Evolutionary conservation across 2,888 invertebrate species (phyloP).

Genomic region (Drosophila vallismaia): DNA sequence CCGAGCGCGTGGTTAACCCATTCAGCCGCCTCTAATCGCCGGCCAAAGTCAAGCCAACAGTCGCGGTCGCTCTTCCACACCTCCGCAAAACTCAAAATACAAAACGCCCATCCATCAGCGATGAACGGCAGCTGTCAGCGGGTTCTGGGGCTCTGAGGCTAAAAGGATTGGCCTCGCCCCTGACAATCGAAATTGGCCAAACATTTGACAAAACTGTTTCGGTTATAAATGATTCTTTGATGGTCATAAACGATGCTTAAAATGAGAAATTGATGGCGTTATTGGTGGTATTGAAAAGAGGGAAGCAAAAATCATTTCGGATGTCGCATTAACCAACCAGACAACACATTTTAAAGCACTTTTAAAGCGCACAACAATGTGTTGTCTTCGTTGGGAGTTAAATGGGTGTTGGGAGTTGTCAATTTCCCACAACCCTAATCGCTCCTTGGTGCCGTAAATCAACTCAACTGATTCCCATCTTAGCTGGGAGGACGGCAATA

Average conservation of each 20-base stretch:
- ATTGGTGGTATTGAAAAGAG: conserved; percentile 1
- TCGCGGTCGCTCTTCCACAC: conserved; percentile 38
- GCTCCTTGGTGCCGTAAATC: conserved; percentile 30
- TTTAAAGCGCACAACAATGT: conserved; percentile 1
- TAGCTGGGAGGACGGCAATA: conserved; percentile 15
- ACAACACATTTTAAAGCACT: conserved; percentile 21
- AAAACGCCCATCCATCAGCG: conserved; percentile 46
- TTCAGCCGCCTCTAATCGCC: conserved; percentile 38
- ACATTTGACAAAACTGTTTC: conserved; percentile 40
- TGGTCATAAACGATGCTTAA: conserved; percentile 37
- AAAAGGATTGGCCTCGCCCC: conserved; percentile 35
- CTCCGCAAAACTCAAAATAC: conserved; percentile 18
- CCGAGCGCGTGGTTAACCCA: conserved; percentile 35
- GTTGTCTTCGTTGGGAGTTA: not conserved
- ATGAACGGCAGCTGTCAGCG: conserved; percentile 46
- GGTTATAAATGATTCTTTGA: conserved; percentile 47
- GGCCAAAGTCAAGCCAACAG: conserved; percentile 34
- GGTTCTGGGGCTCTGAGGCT: conserved; percentile 13
- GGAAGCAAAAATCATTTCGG: conserved; percentile 5
- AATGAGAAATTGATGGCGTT: conserved; percentile 31
- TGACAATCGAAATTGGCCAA: conserved; percentile 31
- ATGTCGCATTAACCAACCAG: conserved; percentile 22
- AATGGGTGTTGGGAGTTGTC: conserved; percentile 2
- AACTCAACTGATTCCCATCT: conserved; percentile 23
- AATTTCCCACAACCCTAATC: conserved; percentile 26